Conservation (phyloP, 1,140 invertebrate genomes). For the Nebria ingens region DNA sequence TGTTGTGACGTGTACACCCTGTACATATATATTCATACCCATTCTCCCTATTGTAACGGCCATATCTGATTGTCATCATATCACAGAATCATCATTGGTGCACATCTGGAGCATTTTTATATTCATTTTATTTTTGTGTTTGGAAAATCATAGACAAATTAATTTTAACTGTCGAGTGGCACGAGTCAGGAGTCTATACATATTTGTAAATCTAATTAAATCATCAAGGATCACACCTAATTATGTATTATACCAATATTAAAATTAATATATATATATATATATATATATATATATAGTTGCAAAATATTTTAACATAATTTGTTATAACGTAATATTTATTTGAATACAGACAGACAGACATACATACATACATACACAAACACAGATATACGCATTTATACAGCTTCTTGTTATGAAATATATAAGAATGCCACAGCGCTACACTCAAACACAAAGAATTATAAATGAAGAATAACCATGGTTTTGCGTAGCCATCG, state of each 20-base stretch:
- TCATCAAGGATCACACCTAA: too few species aligned
- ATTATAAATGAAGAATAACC: neutral
- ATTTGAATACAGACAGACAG: constrained; percentile 11
- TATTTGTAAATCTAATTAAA: too few species aligned
- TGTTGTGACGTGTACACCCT: constrained; percentile 29
- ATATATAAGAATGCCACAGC: neutral
- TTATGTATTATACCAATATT: too few species aligned
- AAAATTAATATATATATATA: neutral
- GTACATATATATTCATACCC: too few species aligned
- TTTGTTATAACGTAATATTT: constrained; percentile 16
- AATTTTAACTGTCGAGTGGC: too few species aligned
- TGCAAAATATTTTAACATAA: neutral
- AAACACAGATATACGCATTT: neutral
- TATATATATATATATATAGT: neutral
- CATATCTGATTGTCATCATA: constrained; percentile 28
- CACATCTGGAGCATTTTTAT: constrained; percentile 23
- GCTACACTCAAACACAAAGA: neutral
- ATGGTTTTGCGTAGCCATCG: too few species aligned
- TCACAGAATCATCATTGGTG: constrained; percentile 19
- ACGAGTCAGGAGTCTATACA: too few species aligned
- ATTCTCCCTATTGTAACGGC: constrained; percentile 24
- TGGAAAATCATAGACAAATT: constrained; percentile 16
- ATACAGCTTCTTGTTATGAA: too few species aligned
- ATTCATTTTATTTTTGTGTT: too few species aligned
- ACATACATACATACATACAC: neutral